A percentile compares a stretch with the other conserved stretches of the same genome.
These are phyloP conservation scores for Eupithecia subfuscata DNA, from an alignment of 2,888 invertebrate species.

Conservation along the genomic window DNA sequence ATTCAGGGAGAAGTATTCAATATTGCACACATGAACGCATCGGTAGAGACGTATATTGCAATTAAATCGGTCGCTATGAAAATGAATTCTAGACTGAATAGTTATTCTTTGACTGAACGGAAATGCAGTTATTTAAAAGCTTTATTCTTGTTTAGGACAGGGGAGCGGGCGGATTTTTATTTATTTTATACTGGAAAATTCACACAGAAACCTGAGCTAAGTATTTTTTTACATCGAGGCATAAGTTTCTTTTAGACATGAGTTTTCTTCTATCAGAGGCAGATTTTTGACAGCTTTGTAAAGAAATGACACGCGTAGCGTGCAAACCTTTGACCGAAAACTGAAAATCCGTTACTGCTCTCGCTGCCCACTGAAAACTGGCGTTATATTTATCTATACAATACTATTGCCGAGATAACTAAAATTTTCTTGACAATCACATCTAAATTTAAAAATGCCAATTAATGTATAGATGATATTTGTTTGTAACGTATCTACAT, in stretches of 20 bases:
- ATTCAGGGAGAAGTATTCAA: slow-evolving; percentile 37
- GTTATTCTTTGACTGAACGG: neutral
- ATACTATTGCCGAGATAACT: no score
- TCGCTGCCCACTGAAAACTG: no score
- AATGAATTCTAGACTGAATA: neutral
- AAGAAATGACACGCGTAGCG: neutral
- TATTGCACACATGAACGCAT: slow-evolving; percentile 45
- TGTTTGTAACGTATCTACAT: neutral
- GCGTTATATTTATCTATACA: no score
- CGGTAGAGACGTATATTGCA: slow-evolving; percentile 41
- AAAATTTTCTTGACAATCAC: no score
- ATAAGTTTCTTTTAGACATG: neutral
- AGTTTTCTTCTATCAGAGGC: no score
- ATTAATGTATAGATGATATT: no score
- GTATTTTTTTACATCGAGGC: neutral
- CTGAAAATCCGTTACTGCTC: no score
- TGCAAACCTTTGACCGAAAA: no score
- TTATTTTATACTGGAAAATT: neutral
- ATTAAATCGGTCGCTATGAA: slow-evolving; percentile 34
- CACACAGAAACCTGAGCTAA: neutral
- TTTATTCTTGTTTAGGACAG: neutral
- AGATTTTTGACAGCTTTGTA: neutral
- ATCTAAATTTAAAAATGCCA: no score
- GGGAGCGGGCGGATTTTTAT: neutral
- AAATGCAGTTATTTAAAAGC: neutral